phyloP scores from a whole-genome alignment of 2,797 vertebrate genomes.

The Morelia viridis region DNA sequence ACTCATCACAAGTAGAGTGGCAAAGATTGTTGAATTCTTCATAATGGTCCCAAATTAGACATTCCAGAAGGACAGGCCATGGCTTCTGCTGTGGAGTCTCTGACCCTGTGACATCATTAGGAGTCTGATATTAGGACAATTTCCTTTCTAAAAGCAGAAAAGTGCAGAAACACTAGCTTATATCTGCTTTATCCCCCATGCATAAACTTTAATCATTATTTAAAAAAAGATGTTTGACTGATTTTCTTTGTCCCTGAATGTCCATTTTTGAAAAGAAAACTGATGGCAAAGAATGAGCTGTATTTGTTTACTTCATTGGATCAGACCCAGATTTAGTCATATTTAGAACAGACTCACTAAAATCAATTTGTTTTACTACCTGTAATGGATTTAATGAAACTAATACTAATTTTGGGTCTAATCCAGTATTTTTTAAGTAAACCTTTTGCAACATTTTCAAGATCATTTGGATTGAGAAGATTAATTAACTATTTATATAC shows the following conservation, averaged over 20 bases:
- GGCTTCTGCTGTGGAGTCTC: slow-evolving; percentile 53
- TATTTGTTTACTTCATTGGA: background rate
- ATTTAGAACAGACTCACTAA: background rate
- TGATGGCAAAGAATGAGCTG: background rate
- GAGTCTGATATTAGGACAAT: slow-evolving; percentile 47
- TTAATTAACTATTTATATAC: background rate
- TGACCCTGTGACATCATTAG: slow-evolving; percentile 61
- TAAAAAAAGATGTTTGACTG: background rate
- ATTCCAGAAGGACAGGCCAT: slow-evolving; percentile 43
- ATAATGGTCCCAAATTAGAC: slow-evolving; percentile 54
- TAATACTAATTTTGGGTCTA: background rate
- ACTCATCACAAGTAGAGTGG: slow-evolving; percentile 37
- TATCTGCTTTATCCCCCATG: background rate
- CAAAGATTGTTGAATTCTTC: slow-evolving; percentile 46
- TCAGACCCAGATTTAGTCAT: background rate
- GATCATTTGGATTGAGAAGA: background rate
- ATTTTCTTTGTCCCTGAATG: background rate
- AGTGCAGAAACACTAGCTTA: slow-evolving; percentile 13
- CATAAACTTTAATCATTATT: background rate
- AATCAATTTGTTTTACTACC: background rate
- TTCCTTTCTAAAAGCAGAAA: slow-evolving; percentile 17
- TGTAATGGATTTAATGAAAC: background rate
- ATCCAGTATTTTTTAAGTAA: background rate
- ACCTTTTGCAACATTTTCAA: background rate
- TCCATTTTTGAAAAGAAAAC: background rate